Conservation (phyloP, 2,888 invertebrate species). For the Drosophila paranaensis region DNA sequence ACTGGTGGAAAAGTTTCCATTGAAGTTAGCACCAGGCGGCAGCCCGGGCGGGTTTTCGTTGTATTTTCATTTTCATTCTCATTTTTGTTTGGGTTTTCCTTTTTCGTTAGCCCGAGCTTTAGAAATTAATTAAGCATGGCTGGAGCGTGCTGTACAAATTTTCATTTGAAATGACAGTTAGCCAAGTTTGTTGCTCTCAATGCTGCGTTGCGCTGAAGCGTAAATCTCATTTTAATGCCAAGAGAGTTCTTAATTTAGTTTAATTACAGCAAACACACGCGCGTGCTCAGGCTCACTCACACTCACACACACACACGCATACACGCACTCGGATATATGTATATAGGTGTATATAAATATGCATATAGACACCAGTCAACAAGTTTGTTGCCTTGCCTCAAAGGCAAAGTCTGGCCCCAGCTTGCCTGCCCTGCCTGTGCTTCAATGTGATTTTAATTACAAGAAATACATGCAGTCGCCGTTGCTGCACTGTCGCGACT, state of each 20-base stretch:
- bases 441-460: slow-evolving; percentile 80
- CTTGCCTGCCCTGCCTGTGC: slow-evolving; percentile 36
- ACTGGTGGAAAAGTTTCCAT: slow-evolving; percentile 42
- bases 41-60: background rate
- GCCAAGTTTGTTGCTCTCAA: slow-evolving; percentile 58
- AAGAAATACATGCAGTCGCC: slow-evolving; percentile 74
- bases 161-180: slow-evolving; percentile 63
- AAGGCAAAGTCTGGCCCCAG: slow-evolving; percentile 66
- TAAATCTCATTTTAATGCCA: slow-evolving; percentile 81
- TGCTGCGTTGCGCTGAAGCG: slow-evolving; percentile 69
- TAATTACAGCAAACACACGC: slow-evolving; percentile 74
- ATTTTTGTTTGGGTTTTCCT: slow-evolving; percentile 18
- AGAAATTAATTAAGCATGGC: slow-evolving; percentile 64
- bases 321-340: background rate
- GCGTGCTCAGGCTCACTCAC: slow-evolving; percentile 12
- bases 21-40: slow-evolving; percentile 24
- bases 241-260: slow-evolving; percentile 81
- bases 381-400: slow-evolving; percentile 76
- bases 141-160: slow-evolving; percentile 58
- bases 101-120: slow-evolving; percentile 37
- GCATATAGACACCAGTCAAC: slow-evolving; percentile 57
- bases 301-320: no score
- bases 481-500: slow-evolving; percentile 59
- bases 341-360: background rate
- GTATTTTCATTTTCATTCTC: slow-evolving; percentile 6